Percentiles rank a stretch among this genome's conserved stretches.
These are phyloP conservation scores for Epistrophe grossulariae DNA, from an alignment of 2,888 invertebrate genomes.

Conservation along the genomic window DNA sequence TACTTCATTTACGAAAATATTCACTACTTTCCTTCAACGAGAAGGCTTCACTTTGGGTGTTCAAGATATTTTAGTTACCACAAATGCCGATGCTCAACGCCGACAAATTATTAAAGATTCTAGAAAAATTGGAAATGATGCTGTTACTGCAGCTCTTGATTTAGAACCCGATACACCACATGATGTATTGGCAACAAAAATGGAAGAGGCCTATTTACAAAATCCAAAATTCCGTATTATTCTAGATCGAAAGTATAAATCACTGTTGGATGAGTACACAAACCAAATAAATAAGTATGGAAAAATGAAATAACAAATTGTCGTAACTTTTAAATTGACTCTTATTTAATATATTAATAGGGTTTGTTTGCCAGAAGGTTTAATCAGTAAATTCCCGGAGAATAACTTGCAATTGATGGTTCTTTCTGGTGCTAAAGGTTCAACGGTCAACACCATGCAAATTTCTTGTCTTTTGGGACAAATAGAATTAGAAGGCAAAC, in stretches of 20 bases:
- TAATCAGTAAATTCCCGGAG: conserved; percentile 94
- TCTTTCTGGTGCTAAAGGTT: conserved; percentile 99
- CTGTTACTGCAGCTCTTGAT: conserved; percentile 89
- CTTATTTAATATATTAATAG: conserved; percentile 81
- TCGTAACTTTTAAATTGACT: neutral
- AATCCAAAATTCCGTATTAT: conserved; percentile 91
- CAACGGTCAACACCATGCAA: conserved; percentile 98
- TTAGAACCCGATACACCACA: conserved; percentile 86
- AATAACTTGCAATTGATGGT: conserved; percentile 99
- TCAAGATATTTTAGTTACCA: conserved; percentile 94
- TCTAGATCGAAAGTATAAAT: conserved; percentile 93
- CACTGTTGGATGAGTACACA: conserved; percentile 91
- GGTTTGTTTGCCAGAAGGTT: conserved; percentile 92
- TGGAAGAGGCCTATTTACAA: conserved; percentile 89
- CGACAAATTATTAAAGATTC: conserved; percentile 88
- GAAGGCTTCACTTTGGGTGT: conserved; percentile 98
- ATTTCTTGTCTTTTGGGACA: conserved; percentile 99
- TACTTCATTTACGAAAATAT: conserved; percentile 95
- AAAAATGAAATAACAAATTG: neutral
- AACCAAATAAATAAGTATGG: conserved; percentile 93
- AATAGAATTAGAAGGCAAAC: conserved; percentile 98
- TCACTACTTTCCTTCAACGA: conserved; percentile 94
- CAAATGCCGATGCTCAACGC: conserved; percentile 90
- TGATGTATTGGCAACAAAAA: conserved; percentile 87
- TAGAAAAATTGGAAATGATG: conserved; percentile 86